phyloP scores from a whole-genome alignment of 2,888 invertebrate genomes.

The Sarcophaga subvicina region DNA sequence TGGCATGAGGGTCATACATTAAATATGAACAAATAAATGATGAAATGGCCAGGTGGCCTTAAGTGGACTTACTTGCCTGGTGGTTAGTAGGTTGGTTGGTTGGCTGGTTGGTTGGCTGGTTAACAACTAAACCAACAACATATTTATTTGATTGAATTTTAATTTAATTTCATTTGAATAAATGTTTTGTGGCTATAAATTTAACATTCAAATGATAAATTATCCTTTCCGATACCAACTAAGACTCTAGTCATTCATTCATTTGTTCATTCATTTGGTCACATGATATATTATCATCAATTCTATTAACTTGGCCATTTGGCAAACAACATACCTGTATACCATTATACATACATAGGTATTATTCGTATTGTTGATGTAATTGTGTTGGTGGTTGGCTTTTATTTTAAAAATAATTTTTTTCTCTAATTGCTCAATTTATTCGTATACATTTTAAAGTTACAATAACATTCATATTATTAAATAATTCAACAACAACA shows the following conservation, averaged over 20 bases:
- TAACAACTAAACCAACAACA: slow-evolving; percentile 27
- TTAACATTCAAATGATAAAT: slow-evolving; percentile 61
- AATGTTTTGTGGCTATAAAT: slow-evolving; percentile 67
- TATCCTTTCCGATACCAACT: slow-evolving; percentile 33
- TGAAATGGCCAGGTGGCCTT: background rate
- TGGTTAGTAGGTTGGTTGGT: slow-evolving; percentile 27
- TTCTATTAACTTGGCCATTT: slow-evolving; percentile 55
- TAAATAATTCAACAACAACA: slow-evolving; percentile 10
- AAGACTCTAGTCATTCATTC: background rate
- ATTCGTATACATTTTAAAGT: slow-evolving; percentile 28
- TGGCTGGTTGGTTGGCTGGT: slow-evolving; percentile 15
- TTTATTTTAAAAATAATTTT: slow-evolving; percentile 31
- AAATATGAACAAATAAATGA: background rate
- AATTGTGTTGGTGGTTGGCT: slow-evolving; percentile 6
- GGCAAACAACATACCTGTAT: slow-evolving; percentile 17
- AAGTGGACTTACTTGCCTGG: slow-evolving; percentile 17
- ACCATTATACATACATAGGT: background rate
- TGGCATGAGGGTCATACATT: background rate
- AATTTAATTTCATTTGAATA: slow-evolving; percentile 67
- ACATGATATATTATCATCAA: slow-evolving; percentile 51
- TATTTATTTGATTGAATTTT: slow-evolving; percentile 66
- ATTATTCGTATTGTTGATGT: background rate
- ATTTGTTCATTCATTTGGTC: slow-evolving; percentile 14
- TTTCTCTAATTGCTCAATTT: slow-evolving; percentile 40
- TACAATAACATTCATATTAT: background rate